Evolutionary conservation across 2,888 invertebrate species (phyloP).

Genomic region (Ochlodes sylvanus): DNA sequence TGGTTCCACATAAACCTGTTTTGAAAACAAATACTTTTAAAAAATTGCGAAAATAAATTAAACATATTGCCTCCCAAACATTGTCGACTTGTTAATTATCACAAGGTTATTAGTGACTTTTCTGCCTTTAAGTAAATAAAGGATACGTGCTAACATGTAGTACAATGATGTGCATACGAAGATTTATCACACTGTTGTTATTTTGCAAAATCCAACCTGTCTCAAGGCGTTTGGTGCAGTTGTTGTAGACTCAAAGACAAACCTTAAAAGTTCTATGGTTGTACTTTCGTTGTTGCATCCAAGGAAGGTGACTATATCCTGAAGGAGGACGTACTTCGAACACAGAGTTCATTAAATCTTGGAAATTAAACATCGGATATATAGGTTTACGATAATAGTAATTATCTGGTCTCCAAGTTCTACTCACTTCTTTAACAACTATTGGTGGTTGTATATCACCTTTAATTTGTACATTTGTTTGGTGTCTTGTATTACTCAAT

Average conservation of each 20-base stretch:
- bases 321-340: constrained; percentile 49
- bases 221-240: constrained; percentile 57
- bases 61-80: constrained; percentile 3
- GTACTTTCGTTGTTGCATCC: constrained; percentile 47
- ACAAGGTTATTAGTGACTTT: constrained; percentile 24
- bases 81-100: constrained; percentile 14
- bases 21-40: constrained; percentile 31
- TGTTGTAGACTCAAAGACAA: constrained; percentile 49
- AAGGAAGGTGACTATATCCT: constrained; percentile 46
- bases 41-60: constrained; percentile 30
- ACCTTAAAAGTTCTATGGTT: constrained; percentile 57
- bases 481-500: constrained; percentile 45
- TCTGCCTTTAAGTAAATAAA: neutral
- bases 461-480: constrained; percentile 42
- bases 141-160: constrained; percentile 14
- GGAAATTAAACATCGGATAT: constrained; percentile 49
- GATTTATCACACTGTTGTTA: constrained; percentile 25
- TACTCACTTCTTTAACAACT: constrained; percentile 75
- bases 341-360: constrained; percentile 55
- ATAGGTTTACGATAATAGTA: constrained; percentile 41
- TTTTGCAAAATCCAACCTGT: constrained; percentile 47
- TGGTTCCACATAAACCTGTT: constrained; percentile 64
- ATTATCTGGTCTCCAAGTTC: constrained; percentile 42
- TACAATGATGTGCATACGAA: constrained; percentile 6
- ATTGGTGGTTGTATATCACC: constrained; percentile 50